Evolutionary conservation across 2,888 invertebrate species (phyloP), one percentile per base, ranked within the genome.

Genomic region (Anticlea derivata): DNA sequence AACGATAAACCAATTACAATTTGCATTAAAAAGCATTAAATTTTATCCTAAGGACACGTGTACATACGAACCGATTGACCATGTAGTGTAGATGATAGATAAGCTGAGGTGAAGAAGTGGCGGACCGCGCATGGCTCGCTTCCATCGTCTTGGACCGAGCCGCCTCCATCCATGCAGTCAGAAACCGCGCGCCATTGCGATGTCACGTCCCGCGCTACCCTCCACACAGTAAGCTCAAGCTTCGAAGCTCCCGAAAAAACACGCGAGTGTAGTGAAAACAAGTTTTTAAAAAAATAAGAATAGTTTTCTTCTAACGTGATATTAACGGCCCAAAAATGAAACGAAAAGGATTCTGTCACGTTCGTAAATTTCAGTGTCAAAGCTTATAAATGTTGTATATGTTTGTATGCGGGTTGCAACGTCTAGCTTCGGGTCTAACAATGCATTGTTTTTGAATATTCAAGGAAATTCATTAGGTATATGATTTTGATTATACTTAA

Each of bases 321-420:
- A 56, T 61, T 56, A 55, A 52, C 40, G 46, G 59, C 64, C 51
- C 60, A 65, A 67, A 75, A 73, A 81, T 75, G 78, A 69, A 67
- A 74, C 63, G 65, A 69, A 66, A 65, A 59, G 70, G 68, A 71
- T 78, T 75, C 65, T 65, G 69, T 72, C 80, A 87, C 83, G 89
- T 89, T 88, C 85, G 89, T 89, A 89, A 80, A 70, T 71, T 70
- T 73, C 71, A 80, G 86, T 86, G 85, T 85, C 78, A 68, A 79
- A 83, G 83, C 83, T 82, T 77, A 50, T 80, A 66, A 72, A 78
- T 85, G 82, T 83, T 83, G 80, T 83, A 67, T 64, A 73, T 75
- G 74, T 75, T 56, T 74, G 63, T 65, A 63, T 66, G 64, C 67
- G 65, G 58, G 59, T 61, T 56, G 61, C 60, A 65, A 63, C 64